These are phyloP conservation scores for Ephydatia muelleri DNA, from an alignment of 37 sponge, comb jelly and placozoan genomes.

Conservation along the genomic window DNA sequence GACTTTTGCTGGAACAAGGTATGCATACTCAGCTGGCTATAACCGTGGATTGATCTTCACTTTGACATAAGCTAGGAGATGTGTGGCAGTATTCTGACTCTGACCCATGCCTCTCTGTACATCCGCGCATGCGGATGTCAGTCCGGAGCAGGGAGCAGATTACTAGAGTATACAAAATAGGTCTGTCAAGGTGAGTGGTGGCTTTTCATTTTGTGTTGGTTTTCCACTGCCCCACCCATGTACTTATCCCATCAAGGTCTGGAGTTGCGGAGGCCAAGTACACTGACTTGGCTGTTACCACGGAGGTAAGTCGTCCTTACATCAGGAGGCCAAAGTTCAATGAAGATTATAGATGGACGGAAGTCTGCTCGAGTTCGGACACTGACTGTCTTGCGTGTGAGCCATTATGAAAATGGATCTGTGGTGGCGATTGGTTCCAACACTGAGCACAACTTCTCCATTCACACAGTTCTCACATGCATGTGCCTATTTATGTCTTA, in stretches of 20 bases:
- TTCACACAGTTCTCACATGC: neutral
- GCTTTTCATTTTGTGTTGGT: neutral
- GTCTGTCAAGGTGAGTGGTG: slow-evolving; percentile 36
- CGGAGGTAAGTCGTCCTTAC: neutral
- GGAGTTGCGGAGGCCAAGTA: slow-evolving; percentile 21
- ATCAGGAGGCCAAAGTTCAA: neutral
- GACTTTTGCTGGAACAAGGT: slow-evolving; percentile 65
- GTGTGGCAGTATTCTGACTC: slow-evolving; percentile 26
- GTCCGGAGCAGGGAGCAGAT: slow-evolving; percentile 31
- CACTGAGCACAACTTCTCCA: no score
- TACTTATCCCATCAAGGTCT: neutral
- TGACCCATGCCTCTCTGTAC: slow-evolving; percentile 41
- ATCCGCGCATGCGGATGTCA: slow-evolving; percentile 29
- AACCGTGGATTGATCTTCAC: neutral
- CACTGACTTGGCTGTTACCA: neutral
- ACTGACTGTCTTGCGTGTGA: slow-evolving; percentile 59
- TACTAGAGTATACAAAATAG: slow-evolving; percentile 54
- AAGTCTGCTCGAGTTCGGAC: slow-evolving; percentile 49
- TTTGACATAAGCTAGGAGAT: neutral
- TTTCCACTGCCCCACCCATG: neutral
- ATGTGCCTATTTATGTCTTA: neutral
- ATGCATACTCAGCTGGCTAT: neutral
- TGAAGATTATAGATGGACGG: slow-evolving; percentile 36
- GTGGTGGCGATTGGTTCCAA: neutral
- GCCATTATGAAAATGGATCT: neutral